Conservation (phyloP, 2,888 invertebrate species). For the Campoplex nolae region DNA sequence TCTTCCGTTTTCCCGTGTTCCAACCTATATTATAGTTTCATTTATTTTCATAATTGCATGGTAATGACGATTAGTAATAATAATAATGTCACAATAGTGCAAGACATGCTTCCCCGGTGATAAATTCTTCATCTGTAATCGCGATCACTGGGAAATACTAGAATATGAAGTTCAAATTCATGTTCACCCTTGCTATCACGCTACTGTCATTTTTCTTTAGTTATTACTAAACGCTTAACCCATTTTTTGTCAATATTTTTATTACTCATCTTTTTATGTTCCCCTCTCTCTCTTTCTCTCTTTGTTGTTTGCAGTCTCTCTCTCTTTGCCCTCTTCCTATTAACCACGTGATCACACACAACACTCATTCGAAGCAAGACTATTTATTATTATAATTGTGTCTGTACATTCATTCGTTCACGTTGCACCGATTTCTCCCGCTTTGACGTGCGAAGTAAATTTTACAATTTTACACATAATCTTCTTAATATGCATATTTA, state of each 20-base stretch:
- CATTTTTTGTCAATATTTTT: background rate
- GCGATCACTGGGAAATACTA: constrained; percentile 15
- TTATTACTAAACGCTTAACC: background rate
- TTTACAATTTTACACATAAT: constrained; percentile 82
- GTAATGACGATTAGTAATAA: constrained; percentile 55
- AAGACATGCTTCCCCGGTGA: constrained; percentile 19
- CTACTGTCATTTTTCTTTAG: constrained; percentile 3
- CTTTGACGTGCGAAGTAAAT: constrained; percentile 73
- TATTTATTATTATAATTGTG: constrained; percentile 56
- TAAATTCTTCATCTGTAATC: constrained; percentile 31
- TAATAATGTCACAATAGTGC: constrained; percentile 44
- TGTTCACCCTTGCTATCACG: constrained; percentile 3
- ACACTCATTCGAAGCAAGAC: constrained; percentile 37
- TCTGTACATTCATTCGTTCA: constrained; percentile 68
- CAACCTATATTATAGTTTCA: constrained; percentile 29
- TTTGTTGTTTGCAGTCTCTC: background rate
- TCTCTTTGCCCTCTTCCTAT: constrained; percentile 44
- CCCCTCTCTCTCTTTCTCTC: constrained; percentile 56
- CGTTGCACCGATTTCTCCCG: constrained; percentile 75
- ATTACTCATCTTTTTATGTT: constrained; percentile 9
- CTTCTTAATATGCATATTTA: constrained; percentile 48
- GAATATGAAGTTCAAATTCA: background rate
- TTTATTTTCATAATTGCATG: constrained; percentile 55
- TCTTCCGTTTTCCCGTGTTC: constrained; percentile 47
- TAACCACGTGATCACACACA: constrained; percentile 13